Conservation (phyloP, 1,140 invertebrate species). For the Scaptomyza hsui region DNA sequence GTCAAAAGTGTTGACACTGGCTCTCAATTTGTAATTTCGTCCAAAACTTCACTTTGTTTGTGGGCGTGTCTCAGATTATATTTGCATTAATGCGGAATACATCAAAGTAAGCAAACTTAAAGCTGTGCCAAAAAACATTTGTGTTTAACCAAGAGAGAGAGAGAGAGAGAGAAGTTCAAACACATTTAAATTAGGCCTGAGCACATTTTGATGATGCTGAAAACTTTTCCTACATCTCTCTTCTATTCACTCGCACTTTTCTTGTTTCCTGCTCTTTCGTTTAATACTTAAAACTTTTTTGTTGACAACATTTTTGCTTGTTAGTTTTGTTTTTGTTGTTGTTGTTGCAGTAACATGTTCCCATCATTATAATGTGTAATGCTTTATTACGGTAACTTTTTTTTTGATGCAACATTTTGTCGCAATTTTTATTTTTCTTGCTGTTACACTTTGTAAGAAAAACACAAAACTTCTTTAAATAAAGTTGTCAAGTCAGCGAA, state of each 20-base stretch:
- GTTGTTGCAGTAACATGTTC: slow-evolving; percentile 52
- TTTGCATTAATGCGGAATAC: slow-evolving; percentile 62
- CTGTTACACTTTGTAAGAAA: slow-evolving; percentile 17
- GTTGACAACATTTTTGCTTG: slow-evolving; percentile 57
- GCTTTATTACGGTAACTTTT: slow-evolving; percentile 52
- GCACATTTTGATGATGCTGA: slow-evolving; percentile 64
- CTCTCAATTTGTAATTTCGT: slow-evolving; percentile 68
- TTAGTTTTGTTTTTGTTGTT: slow-evolving; percentile 44
- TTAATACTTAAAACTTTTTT: slow-evolving; percentile 49
- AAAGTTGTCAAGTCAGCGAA: slow-evolving; percentile 40
- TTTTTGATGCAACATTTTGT: slow-evolving; percentile 44
- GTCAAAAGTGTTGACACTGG: slow-evolving; percentile 43
- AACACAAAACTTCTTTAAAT: slow-evolving; percentile 40
- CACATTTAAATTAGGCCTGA: slow-evolving; percentile 69
- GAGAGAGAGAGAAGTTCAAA: slow-evolving; percentile 51
- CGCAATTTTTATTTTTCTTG: slow-evolving; percentile 21
- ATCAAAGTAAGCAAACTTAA: slow-evolving; percentile 47
- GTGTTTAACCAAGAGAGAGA: background rate
- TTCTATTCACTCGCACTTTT: background rate
- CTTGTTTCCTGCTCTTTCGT: background rate
- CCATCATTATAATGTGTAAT: slow-evolving; percentile 63
- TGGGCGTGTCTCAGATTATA: slow-evolving; percentile 46
- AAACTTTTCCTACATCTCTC: slow-evolving; percentile 37
- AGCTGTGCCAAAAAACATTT: slow-evolving; percentile 50
- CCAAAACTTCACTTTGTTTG: slow-evolving; percentile 10